Percentiles rank a stretch among this genome's conserved stretches.
Conservation (phyloP, 2,888 invertebrate species). For the Xiphydria camelus region DNA sequence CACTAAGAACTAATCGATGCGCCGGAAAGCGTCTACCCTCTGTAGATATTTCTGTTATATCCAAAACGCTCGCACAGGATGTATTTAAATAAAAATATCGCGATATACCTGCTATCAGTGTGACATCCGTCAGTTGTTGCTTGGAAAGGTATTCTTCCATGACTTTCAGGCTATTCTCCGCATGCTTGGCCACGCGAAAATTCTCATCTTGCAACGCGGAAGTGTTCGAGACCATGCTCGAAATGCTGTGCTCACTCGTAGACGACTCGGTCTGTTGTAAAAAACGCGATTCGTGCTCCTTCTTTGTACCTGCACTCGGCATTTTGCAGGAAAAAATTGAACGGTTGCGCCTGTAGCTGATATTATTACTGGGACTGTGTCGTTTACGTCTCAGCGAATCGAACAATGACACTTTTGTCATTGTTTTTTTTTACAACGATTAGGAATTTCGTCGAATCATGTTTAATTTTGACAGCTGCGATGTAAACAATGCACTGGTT, state of each 20-base stretch:
- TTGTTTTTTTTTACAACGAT: not conserved
- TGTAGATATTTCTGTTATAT: slow-evolving; percentile 23
- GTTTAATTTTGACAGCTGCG: slow-evolving; percentile 5
- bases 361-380: not conserved
- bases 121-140: slow-evolving; percentile 85
- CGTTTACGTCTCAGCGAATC: not conserved
- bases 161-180: slow-evolving; percentile 77
- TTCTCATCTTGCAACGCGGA: slow-evolving; percentile 75
- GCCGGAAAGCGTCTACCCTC: slow-evolving; percentile 70
- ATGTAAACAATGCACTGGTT: slow-evolving; percentile 19
- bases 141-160: slow-evolving; percentile 83
- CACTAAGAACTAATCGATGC: slow-evolving; percentile 86
- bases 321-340: no score
- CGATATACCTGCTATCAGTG: slow-evolving; percentile 73
- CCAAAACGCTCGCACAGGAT: not conserved
- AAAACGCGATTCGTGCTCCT: slow-evolving; percentile 37
- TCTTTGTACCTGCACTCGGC: slow-evolving; percentile 26
- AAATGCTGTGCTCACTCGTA: slow-evolving; percentile 49
- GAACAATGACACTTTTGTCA: not conserved
- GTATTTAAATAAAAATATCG: not conserved
- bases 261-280: slow-evolving; percentile 40
- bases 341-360: no score
- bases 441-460: no score
- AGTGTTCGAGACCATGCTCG: slow-evolving; percentile 41
- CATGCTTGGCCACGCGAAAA: slow-evolving; percentile 77